phyloP scores from a whole-genome alignment of 2,888 invertebrate species.

The Drosophila recens region DNA sequence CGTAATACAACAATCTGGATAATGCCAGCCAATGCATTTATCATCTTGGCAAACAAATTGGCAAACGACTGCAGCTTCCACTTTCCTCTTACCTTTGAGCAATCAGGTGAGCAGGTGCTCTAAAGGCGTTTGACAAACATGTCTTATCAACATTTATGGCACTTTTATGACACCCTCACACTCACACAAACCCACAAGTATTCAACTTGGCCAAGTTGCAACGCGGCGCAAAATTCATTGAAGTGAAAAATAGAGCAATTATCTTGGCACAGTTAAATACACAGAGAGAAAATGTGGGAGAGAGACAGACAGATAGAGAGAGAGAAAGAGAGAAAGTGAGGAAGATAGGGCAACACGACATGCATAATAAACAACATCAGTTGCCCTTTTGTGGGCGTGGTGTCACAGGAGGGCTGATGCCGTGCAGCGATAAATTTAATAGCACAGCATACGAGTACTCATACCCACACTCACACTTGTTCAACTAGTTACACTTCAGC shows the following conservation, averaged over 20 bases:
- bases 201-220: constrained; percentile 51
- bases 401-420: constrained; percentile 26
- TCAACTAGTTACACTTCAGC: constrained; percentile 30
- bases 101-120: constrained; percentile 50
- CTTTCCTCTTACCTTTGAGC: constrained; percentile 19
- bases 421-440: constrained; percentile 48
- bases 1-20: constrained; percentile 57
- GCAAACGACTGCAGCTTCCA: constrained; percentile 33
- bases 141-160: constrained; percentile 77
- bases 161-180: constrained; percentile 54
- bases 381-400: constrained; percentile 50
- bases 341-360: constrained; percentile 28
- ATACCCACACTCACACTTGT: background rate
- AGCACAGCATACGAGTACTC: constrained; percentile 30
- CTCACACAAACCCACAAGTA: constrained; percentile 14
- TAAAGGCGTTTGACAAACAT: constrained; percentile 58
- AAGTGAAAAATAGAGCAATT: constrained; percentile 75
- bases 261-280: constrained; percentile 60
- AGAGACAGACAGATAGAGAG: background rate
- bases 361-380: constrained; percentile 58
- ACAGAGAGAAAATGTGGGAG: background rate
- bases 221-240: constrained; percentile 48
- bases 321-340: background rate
- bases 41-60: constrained; percentile 55
- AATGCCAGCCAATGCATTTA: constrained; percentile 55